These are phyloP conservation scores for Epirrhoe tristata DNA, from an alignment of 2,888 invertebrate species.

Conservation along the genomic window DNA sequence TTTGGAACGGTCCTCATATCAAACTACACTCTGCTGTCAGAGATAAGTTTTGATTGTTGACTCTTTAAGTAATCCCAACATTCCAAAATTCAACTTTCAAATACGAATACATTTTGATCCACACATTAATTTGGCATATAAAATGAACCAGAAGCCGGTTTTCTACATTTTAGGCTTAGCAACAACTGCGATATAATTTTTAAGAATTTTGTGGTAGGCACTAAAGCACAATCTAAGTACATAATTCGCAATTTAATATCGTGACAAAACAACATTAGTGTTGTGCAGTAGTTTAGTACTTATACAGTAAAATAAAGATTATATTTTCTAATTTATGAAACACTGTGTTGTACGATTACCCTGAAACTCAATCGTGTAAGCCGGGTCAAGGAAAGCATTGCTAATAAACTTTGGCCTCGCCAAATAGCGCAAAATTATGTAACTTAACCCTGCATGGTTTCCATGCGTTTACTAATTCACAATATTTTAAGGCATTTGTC, in stretches of 20 bases:
- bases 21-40: too few relatives aligned
- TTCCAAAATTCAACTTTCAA: too few relatives aligned
- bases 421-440: conserved; percentile 49
- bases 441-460: conserved; percentile 31
- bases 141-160: too few relatives aligned
- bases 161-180: too few relatives aligned
- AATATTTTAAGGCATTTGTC: too few relatives aligned
- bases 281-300: conserved; percentile 30
- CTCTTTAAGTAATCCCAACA: too few relatives aligned
- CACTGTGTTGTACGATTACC: conserved; percentile 36
- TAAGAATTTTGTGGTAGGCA: not conserved
- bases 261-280: conserved; percentile 26
- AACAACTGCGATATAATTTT: not conserved
- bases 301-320: conserved; percentile 32
- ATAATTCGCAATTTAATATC: conserved; percentile 7
- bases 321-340: conserved; percentile 37
- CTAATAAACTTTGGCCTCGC: conserved; percentile 51
- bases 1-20: too few relatives aligned
- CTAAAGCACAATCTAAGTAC: not conserved
- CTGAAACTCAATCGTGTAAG: conserved; percentile 33
- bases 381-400: conserved; percentile 54
- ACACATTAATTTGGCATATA: too few relatives aligned
- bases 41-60: too few relatives aligned
- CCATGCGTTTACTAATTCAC: not conserved
- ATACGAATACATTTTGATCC: too few relatives aligned